Conservation (phyloP, 2,797 vertebrate species). For the Hippoglossus hippoglossus region DNA sequence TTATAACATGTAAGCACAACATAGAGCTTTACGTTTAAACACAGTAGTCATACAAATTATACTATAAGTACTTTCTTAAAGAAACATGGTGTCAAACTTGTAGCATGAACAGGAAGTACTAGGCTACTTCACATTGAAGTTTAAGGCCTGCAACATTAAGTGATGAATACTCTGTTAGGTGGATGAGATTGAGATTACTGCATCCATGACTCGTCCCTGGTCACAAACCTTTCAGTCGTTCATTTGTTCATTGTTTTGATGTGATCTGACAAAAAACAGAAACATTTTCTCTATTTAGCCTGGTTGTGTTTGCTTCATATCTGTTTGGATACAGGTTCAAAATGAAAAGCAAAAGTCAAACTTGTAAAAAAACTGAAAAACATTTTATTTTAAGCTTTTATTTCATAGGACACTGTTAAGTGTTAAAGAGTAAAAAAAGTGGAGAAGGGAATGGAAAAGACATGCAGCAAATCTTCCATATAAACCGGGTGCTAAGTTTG, state of each 20-base stretch:
- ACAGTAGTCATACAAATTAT: not conserved
- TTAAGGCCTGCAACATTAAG: conserved; percentile 69
- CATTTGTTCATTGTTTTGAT: conserved; percentile 79
- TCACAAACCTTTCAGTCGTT: conserved; percentile 56
- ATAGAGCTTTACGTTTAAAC: not conserved
- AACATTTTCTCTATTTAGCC: not conserved
- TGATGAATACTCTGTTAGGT: conserved; percentile 24
- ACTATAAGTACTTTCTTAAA: not conserved
- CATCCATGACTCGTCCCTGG: not conserved
- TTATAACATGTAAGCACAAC: not conserved
- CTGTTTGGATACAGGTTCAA: not conserved
- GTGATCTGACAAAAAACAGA: conserved; percentile 65
- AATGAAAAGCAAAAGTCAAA: not conserved
- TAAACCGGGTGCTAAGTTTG: not conserved
- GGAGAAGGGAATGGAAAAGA: too few relatives aligned
- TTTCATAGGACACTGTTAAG: too few relatives aligned
- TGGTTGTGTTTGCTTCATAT: not conserved
- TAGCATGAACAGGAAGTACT: conserved; percentile 22
- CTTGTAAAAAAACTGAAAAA: not conserved
- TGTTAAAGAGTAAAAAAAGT: too few relatives aligned
- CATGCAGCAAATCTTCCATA: too few relatives aligned
- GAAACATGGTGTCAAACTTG: conserved; percentile 3
- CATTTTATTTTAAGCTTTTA: not conserved
- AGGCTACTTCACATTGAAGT: conserved; percentile 33
- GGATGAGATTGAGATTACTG: conserved; percentile 21